phyloP scores from a whole-genome alignment of 2,113 vertebrate species.

The Planiliza haematocheilus region DNA sequence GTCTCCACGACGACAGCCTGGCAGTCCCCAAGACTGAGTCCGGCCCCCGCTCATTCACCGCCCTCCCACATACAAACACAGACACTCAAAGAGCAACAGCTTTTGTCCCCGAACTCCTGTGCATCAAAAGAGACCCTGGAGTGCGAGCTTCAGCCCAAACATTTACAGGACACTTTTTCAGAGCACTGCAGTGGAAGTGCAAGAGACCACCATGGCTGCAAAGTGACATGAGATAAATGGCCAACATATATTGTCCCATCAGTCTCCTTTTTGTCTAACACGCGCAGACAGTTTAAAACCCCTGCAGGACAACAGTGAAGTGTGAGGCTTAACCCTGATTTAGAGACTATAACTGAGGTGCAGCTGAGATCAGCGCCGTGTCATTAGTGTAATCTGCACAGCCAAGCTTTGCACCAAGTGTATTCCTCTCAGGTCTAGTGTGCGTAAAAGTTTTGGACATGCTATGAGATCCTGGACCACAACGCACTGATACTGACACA shows the following conservation, averaged over 20 bases:
- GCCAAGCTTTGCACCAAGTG: background rate
- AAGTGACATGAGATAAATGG: slow-evolving; percentile 30
- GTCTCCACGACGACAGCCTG: slow-evolving; percentile 82
- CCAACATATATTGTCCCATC: background rate
- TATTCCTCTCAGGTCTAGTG: background rate
- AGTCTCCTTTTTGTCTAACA: background rate
- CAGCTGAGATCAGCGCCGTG: background rate
- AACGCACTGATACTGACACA: slow-evolving; percentile 4
- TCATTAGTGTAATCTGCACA: slow-evolving; percentile 10
- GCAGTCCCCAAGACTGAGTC: slow-evolving; percentile 64
- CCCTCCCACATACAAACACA: slow-evolving; percentile 26
- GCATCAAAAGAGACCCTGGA: slow-evolving; percentile 62
- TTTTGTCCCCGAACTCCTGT: slow-evolving; percentile 75
- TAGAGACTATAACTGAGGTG: slow-evolving; percentile 3
- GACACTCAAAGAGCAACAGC: slow-evolving; percentile 46
- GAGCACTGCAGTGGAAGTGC: slow-evolving; percentile 22
- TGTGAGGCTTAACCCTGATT: slow-evolving; percentile 28
- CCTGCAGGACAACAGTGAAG: slow-evolving; percentile 1
- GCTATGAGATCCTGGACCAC: background rate
- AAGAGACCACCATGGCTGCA: slow-evolving; percentile 48
- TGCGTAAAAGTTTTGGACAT: slow-evolving; percentile 38
- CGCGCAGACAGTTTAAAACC: slow-evolving; percentile 1
- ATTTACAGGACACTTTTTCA: slow-evolving; percentile 61
- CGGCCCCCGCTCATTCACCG: slow-evolving; percentile 10
- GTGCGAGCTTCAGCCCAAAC: slow-evolving; percentile 66